A percentile compares a stretch with the other conserved stretches of the same genome.
Conservation (phyloP, 2,797 vertebrate genomes). For the Oreochromis mossambicus region DNA sequence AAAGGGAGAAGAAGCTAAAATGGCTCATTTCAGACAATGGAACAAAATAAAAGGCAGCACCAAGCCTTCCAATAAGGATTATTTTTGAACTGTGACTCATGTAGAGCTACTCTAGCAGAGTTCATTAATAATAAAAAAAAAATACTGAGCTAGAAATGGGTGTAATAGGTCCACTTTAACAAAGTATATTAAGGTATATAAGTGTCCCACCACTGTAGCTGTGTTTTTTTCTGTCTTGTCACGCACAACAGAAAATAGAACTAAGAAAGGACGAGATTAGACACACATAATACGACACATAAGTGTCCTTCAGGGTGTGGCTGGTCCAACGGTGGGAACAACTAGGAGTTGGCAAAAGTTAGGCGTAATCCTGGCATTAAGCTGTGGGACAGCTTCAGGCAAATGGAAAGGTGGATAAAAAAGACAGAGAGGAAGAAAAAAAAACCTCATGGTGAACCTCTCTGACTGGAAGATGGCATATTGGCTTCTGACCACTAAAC, state of each 20-base stretch:
- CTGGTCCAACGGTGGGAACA: slow-evolving; percentile 35
- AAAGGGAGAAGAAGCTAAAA: not conserved
- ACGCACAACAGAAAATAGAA: not conserved
- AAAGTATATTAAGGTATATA: not conserved
- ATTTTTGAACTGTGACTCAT: not conserved
- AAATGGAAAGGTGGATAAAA: slow-evolving; percentile 49
- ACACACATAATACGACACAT: not conserved
- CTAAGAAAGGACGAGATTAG: not conserved
- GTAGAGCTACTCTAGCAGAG: not conserved
- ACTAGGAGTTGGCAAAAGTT: slow-evolving; percentile 33
- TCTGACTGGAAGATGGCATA: slow-evolving; percentile 31
- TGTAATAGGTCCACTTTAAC: not conserved
- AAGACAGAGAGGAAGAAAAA: not conserved
- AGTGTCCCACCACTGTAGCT: not conserved
- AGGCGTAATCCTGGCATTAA: slow-evolving; percentile 37
- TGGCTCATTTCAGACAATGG: not conserved
- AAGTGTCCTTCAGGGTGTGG: not conserved
- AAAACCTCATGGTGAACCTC: not conserved
- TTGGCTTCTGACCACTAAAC: slow-evolving; percentile 43
- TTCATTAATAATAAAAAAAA: not conserved
- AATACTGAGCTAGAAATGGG: not conserved
- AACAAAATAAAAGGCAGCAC: not conserved
- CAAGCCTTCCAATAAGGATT: not conserved
- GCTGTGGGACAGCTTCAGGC: slow-evolving; percentile 23
- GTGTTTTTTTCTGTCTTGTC: not conserved